Evolutionary conservation across 2,113 vertebrate genomes (phyloP), one percentile per base, ranked within the genome.

Genomic region (Tretioscincus oriximinensis): DNA sequence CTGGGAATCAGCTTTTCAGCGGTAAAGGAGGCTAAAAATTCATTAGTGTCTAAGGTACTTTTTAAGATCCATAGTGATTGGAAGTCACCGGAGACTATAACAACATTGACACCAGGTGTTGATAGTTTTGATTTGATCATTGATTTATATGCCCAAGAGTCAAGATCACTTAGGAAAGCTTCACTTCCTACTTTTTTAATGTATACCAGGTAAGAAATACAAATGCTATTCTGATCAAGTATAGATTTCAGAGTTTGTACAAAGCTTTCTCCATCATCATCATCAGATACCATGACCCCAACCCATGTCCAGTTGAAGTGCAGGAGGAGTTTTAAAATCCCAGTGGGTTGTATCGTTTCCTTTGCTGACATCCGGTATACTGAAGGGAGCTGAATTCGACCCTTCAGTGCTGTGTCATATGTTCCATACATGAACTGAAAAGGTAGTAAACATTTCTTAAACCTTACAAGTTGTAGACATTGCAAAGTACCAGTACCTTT

Each of bases 291-390:
- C 24, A 86, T 20, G 8, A 81, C 10, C 1, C 65, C 80, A 61
- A 86, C 66, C 70, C 70, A 86, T 0, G 24, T 79, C 87, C 85
- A 88, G 20, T 21, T 51, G 63, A 87, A 85, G 51, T 86, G 51
- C 10, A 84, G 41, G n/a, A 86, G n/a, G 14, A 86, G 41, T 4
- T 29, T 9, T 9, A 76, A 20, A 2, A 88, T 61, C 1, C 65
- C 83, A 12, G 16, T 45, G 1, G 24, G 22, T 26, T 81, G 78
- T 31, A 7, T 22, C 4, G 2, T 69, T 12, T 85, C 75, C 29
- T 18, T 64, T 28, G n/a, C 29, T 7, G 80, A 64, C 61, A 66
- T 29, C n/a, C 70, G 80, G 24, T 84, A 84, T 21, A 90, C 45
- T 2, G 70, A 84, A 60, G 86, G 41, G n/a, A 78, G 76, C 11